phyloP scores from a whole-genome alignment of 2,888 invertebrate species.

The Salpingus planirostris region DNA sequence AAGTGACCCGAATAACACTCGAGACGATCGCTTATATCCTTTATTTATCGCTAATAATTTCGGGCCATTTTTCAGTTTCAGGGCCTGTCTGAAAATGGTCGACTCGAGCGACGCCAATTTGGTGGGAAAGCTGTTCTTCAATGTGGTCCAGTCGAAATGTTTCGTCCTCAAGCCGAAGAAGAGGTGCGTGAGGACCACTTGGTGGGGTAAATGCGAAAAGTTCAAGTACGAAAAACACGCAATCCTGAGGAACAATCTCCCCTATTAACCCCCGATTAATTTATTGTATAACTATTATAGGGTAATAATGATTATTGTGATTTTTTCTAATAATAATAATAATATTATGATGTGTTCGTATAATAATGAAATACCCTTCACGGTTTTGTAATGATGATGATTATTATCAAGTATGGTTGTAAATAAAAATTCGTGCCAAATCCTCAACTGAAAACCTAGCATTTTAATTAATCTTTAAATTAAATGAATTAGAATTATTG shows the following conservation, averaged over 20 bases:
- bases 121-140: constrained; percentile 90
- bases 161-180: constrained; percentile 75
- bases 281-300: constrained; percentile 4
- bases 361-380: too few relatives aligned
- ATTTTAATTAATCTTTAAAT: too few relatives aligned
- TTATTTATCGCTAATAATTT: too few relatives aligned
- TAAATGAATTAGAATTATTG: too few relatives aligned
- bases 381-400: too few relatives aligned
- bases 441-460: too few relatives aligned
- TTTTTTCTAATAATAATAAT: constrained; percentile 3
- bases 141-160: constrained; percentile 89
- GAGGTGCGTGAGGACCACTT: constrained; percentile 65
- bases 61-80: constrained; percentile 76
- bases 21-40: too few relatives aligned
- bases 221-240: constrained; percentile 62
- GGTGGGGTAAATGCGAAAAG: constrained; percentile 75
- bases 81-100: constrained; percentile 83
- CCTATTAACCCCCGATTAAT: constrained; percentile 43
- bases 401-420: too few relatives aligned
- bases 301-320: constrained; percentile 7
- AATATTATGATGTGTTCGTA: too few relatives aligned
- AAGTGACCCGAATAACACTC: too few relatives aligned
- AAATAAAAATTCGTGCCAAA: too few relatives aligned
- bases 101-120: constrained; percentile 79
- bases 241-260: constrained; percentile 62